phyloP scores from a whole-genome alignment of 2,113 vertebrate genomes.

The Irena cyanogastra region DNA sequence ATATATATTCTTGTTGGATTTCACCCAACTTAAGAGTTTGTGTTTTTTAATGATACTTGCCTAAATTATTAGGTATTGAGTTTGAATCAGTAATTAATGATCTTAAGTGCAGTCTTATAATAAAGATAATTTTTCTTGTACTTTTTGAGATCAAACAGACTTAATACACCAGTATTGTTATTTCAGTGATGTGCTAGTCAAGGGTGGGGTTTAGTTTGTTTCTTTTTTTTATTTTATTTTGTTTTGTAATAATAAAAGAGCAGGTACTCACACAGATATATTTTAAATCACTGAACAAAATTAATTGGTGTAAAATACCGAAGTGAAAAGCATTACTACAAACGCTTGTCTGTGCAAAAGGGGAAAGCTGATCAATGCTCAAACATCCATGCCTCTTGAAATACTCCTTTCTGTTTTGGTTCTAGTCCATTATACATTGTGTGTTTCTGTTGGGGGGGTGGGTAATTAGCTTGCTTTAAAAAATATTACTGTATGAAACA shows the following conservation, averaged over 20 bases:
- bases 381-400: constrained; percentile 67
- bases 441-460: constrained; percentile 57
- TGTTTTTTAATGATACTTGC: constrained; percentile 71
- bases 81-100: constrained; percentile 70
- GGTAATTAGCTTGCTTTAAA: constrained; percentile 79
- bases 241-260: constrained; percentile 45
- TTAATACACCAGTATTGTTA: constrained; percentile 77
- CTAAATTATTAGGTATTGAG: constrained; percentile 81
- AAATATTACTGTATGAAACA: constrained; percentile 79
- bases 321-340: constrained; percentile 82
- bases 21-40: constrained; percentile 85
- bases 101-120: constrained; percentile 62
- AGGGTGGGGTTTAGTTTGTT: constrained; percentile 15
- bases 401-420: constrained; percentile 72
- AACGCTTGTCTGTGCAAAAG: constrained; percentile 61
- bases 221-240: not conserved
- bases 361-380: constrained; percentile 53
- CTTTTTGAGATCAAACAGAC: constrained; percentile 66
- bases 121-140: constrained; percentile 62
- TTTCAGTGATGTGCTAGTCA: constrained; percentile 61
- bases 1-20: constrained; percentile 82
- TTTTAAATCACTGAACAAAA: constrained; percentile 73
- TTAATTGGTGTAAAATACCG: constrained; percentile 61
- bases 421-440: constrained; percentile 66
- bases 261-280: constrained; percentile 70